Percentiles rank a stretch among this genome's conserved stretches.
Conservation (phyloP, 2,113 vertebrate species). For the Neofelis nebulosa region DNA sequence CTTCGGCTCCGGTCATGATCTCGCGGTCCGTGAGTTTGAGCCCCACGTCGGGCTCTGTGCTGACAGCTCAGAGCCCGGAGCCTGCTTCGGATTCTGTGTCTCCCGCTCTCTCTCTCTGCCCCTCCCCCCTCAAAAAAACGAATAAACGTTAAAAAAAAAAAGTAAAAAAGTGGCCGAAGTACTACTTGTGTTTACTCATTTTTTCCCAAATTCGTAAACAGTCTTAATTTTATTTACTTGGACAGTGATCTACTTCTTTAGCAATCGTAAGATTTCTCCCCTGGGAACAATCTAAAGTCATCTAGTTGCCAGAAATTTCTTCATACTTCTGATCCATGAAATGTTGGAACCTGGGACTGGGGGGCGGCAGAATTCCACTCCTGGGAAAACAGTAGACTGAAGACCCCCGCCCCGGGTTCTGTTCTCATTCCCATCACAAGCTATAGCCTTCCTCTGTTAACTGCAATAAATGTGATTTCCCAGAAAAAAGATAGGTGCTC, state of each 20-base stretch:
- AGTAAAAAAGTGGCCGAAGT: neutral
- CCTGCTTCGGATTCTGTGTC: no score
- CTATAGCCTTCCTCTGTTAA: neutral
- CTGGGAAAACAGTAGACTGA: neutral
- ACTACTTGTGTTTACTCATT: neutral
- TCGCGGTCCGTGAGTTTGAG: no score
- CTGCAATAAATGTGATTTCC: neutral
- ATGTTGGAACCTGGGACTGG: neutral
- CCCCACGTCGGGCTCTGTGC: no score
- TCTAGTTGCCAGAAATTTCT: slow-evolving; percentile 60
- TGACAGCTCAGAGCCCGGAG: no score
- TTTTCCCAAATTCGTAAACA: neutral
- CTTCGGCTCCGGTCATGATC: no score
- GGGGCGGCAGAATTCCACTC: neutral
- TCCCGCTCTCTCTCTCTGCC: no score
- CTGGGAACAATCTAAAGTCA: slow-evolving; percentile 12
- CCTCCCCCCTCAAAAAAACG: no score
- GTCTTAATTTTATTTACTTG: slow-evolving; percentile 21
- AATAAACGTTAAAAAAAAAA: neutral
- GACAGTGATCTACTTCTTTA: slow-evolving; percentile 50
- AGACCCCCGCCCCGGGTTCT: neutral
- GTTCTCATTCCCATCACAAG: neutral
- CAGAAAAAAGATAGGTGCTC: neutral
- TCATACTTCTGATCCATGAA: slow-evolving; percentile 23
- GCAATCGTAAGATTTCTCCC: neutral